Conservation (phyloP, 1,140 invertebrate species). For the Oryzaephilus surinamensis region DNA sequence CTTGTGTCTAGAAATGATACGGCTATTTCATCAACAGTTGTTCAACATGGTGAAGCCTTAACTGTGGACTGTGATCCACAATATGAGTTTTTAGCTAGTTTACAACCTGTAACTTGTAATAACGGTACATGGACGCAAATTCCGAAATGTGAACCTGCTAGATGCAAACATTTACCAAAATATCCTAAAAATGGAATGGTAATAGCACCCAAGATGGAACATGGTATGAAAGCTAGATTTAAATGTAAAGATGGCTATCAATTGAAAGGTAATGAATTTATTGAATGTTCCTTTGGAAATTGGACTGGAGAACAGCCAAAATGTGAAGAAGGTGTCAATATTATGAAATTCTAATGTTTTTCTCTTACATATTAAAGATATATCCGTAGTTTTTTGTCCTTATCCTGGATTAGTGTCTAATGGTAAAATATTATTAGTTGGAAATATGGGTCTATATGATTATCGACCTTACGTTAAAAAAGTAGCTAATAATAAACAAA, state of each 20-base stretch:
- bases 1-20: slow-evolving; percentile 46
- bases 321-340: slow-evolving; percentile 68
- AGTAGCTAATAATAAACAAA: slow-evolving; percentile 85
- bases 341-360: slow-evolving; percentile 1
- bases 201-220: slow-evolving; percentile 90
- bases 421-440: slow-evolving; percentile 87
- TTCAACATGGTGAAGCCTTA: slow-evolving; percentile 77
- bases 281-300: slow-evolving; percentile 84
- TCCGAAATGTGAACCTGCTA: slow-evolving; percentile 44
- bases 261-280: slow-evolving; percentile 56
- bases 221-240: slow-evolving; percentile 86
- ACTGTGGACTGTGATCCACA: slow-evolving; percentile 76
- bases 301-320: slow-evolving; percentile 81
- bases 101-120: slow-evolving; percentile 69
- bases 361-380: not conserved
- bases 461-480: slow-evolving; percentile 92
- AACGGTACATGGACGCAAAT: slow-evolving; percentile 95
- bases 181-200: slow-evolving; percentile 86
- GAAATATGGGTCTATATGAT: slow-evolving; percentile 95
- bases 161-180: slow-evolving; percentile 82
- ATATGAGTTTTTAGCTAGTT: slow-evolving; percentile 74
- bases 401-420: slow-evolving; percentile 86
- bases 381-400: slow-evolving; percentile 70
- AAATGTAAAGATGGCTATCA: slow-evolving; percentile 86
- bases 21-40: slow-evolving; percentile 48